phyloP scores from a whole-genome alignment of 2,113 vertebrate genomes.

The Hippocampus abdominalis region DNA sequence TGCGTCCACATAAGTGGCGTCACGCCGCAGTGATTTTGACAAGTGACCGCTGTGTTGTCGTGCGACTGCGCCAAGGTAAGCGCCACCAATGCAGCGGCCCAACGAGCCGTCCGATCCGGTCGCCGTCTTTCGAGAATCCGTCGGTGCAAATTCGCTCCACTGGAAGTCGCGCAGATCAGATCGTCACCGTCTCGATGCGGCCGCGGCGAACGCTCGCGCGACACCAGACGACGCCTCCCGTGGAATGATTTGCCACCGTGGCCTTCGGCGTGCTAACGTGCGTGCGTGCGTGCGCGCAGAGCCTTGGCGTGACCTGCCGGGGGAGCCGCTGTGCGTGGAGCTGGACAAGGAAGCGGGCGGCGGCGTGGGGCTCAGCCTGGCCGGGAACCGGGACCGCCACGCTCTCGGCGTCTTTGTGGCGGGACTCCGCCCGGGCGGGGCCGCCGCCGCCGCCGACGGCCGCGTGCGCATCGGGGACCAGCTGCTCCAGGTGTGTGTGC shows the following conservation, averaged over 20 bases:
- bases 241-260: too few relatives aligned
- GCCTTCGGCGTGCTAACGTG: background rate
- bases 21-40: too few relatives aligned
- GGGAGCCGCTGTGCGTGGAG: slow-evolving; percentile 89
- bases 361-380: slow-evolving; percentile 92
- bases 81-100: too few relatives aligned
- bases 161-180: too few relatives aligned
- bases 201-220: too few relatives aligned
- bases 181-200: too few relatives aligned
- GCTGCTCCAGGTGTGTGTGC: slow-evolving; percentile 81
- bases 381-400: slow-evolving; percentile 90
- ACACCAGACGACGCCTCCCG: background rate
- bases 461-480: slow-evolving; percentile 85
- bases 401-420: slow-evolving; percentile 93
- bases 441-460: slow-evolving; percentile 81
- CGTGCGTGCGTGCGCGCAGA: slow-evolving; percentile 63
- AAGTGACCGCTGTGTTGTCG: too few relatives aligned
- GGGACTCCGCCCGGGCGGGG: slow-evolving; percentile 84
- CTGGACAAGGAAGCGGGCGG: slow-evolving; percentile 85
- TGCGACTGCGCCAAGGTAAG: too few relatives aligned
- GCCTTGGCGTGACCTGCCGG: slow-evolving; percentile 87
- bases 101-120: too few relatives aligned
- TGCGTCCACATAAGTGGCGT: too few relatives aligned
- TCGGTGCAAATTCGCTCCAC: too few relatives aligned
- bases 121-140: too few relatives aligned